Conservation (phyloP, 1,140 invertebrate genomes). For the Bradynema listronoti region DNA sequence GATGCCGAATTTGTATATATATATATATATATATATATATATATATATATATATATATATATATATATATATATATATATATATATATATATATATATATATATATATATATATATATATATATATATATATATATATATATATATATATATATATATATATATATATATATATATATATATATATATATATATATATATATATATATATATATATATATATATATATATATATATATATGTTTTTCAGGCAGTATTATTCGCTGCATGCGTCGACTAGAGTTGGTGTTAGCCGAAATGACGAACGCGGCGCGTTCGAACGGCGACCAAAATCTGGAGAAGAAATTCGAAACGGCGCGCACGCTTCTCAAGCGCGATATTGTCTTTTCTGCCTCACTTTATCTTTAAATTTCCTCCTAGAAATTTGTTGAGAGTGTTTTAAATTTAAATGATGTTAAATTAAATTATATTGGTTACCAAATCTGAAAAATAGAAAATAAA, state of each 20-base stretch:
- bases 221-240: background rate
- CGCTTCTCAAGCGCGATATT: constrained; percentile 81
- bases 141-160: background rate
- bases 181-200: background rate
- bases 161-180: background rate
- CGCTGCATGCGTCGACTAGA: constrained; percentile 90
- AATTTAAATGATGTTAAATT: background rate
- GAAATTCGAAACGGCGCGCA: constrained; percentile 74
- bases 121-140: background rate
- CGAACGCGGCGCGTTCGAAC: constrained; percentile 80
- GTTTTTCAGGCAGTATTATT: constrained; percentile 80
- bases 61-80: background rate
- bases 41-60: background rate
- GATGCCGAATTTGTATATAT: background rate
- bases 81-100: background rate
- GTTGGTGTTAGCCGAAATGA: constrained; percentile 86
- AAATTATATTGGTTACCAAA: background rate
- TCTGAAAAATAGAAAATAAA: too few species aligned
- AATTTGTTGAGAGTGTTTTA: background rate
- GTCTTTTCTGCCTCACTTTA: constrained; percentile 97
- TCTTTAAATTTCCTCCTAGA: constrained; percentile 67
- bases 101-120: background rate
- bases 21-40: background rate
- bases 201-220: background rate
- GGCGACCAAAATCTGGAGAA: constrained; percentile 73